Evolutionary conservation across 2,888 invertebrate species (phyloP), one percentile per base, ranked within the genome.

Genomic region (Phalera bucephala): DNA sequence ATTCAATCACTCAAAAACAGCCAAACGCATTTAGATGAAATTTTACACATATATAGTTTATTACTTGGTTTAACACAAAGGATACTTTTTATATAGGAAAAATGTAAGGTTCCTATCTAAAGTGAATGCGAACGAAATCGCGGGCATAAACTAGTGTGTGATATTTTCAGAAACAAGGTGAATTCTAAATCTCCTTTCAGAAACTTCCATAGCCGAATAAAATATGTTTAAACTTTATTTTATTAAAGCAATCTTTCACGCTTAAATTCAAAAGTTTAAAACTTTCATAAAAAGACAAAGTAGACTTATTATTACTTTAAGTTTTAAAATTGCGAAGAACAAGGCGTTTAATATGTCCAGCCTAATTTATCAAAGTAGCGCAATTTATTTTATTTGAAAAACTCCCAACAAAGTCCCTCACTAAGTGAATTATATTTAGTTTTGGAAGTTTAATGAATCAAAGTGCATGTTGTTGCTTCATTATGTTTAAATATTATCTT

Each of bases 381-480:
- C 14, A 5, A 11, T 12, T 2, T 27, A 17, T 17, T 17, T 17
- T 3, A 17, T 14, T 14, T 27, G n/a, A 13, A 15, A 14, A 25
- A 25, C 2, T n/a, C 27, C n/a, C 7, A 9, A 12, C 31, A 12
- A 30, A 31, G 12, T 21, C 21, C 13, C 13, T 12, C 11, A 3
- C 11, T 31, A 21, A 31, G 31, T 27, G 31, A 21, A 21, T 31
- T 31, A n/a, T 31, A 31, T 20, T 27, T 27, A 12, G 25, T 25
- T 25, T 25, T 15, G 5, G 5, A 27, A 14, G 27, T 14, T 14
- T n/a, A 7, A 27, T 27, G 14, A 27, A 27, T 27, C 27, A 14
- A 14, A 27, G 33, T 44, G 40, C 36, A 25, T 41, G 36, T 35
- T 39, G 45, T 45, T 40, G 33, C 36, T 31, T 33, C 44, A 52